Evolutionary conservation across 2,888 invertebrate genomes (phyloP), one percentile per base, ranked within the genome.

Genomic region (Ceriagrion tenellum): DNA sequence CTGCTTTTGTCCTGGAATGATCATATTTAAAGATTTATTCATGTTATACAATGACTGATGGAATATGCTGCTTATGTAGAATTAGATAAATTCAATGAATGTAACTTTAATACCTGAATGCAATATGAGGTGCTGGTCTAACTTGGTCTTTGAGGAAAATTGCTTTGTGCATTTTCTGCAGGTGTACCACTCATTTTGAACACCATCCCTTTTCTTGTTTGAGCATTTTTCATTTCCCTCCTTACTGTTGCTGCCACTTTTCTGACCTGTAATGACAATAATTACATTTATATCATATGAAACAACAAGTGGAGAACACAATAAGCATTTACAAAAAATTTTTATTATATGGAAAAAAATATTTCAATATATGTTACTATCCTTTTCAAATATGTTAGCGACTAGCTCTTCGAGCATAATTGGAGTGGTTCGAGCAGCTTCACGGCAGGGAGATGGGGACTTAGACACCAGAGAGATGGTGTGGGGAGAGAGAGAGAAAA

Each of bases 141-240:
- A 93, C 63, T 95, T 95, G 10, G 59, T 23, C 69, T 95, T 95
- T n/a, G 95, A 56, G 23, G 90, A 55, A 93, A 95, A 96, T 12
- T 89, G 56, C 95, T 96, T 96, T 0, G 81, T 63, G 89, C 96
- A 96, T 20, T 90, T 95, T 20, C 26, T 23, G 74, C 96, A 96
- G 16, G 55, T 40, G 90, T 91, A 95, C n/a, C 81, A 59, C 20
- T 47, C n/a, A 30, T 30, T 55, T 47, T n/a, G 55, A 13, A 55
- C 0, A n/a, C 81, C 59, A n/a, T 63, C 93, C n/a, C 47, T 63
- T 59, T 47, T 69, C 47, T 74, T 93, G 55, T 47, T 69, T 26
- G 0, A 10, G n/a, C 47, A 47, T 93, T 69, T 93, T 69, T 93
- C 93, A 69, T 8, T n/a, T 35, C 12, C 16, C 26, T 69, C 69